Percentiles rank a stretch among this genome's conserved stretches.
phyloP scores from a whole-genome alignment of 2,113 vertebrate species.

The Dicerorhinus sumatrensis region DNA sequence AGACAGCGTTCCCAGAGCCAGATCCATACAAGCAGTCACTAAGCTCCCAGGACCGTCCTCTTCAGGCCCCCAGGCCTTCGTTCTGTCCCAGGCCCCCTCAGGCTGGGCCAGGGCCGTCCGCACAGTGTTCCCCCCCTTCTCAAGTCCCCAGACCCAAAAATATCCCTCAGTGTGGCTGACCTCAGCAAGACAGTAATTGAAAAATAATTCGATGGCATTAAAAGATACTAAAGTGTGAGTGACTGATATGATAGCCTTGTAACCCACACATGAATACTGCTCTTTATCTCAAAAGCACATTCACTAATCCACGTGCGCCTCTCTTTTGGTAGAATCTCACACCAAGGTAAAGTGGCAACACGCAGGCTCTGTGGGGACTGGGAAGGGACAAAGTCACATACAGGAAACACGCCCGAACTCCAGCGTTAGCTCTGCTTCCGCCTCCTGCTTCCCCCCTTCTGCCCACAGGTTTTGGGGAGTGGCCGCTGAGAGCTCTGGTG shows the following conservation, averaged over 20 bases:
- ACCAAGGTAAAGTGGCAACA: not conserved
- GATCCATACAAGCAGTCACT: not conserved
- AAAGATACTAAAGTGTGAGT: slow-evolving; percentile 15
- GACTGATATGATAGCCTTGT: not conserved
- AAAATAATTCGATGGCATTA: not conserved
- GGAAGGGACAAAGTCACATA: not conserved
- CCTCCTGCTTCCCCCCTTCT: not conserved
- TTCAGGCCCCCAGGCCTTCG: not conserved
- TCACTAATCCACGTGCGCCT: not conserved
- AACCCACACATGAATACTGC: not conserved
- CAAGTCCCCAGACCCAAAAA: not conserved
- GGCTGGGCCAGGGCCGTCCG: not conserved
- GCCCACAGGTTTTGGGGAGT: not conserved
- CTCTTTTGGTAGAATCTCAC: not conserved
- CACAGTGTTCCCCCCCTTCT: not conserved
- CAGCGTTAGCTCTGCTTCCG: too few relatives aligned
- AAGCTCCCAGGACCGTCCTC: not conserved
- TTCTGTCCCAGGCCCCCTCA: not conserved
- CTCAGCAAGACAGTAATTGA: not conserved
- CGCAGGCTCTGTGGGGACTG: too few relatives aligned
- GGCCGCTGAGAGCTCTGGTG: not conserved
- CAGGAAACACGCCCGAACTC: not conserved
- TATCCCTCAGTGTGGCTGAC: not conserved
- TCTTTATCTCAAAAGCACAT: not conserved
- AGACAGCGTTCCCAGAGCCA: not conserved